phyloP scores from a whole-genome alignment of 2,888 invertebrate genomes.

The Caenorhabditis doughertyi region DNA sequence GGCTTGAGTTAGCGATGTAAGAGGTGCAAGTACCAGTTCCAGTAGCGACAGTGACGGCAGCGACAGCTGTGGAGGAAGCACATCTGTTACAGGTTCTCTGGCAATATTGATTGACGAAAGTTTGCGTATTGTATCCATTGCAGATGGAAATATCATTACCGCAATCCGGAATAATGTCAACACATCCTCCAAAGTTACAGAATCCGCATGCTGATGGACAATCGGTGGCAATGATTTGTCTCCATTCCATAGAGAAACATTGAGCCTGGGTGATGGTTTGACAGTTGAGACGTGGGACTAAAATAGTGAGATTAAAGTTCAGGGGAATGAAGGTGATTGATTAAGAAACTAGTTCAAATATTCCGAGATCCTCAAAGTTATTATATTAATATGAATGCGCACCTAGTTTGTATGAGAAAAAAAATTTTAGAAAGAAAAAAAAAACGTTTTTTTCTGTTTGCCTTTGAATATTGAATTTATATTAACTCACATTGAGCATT shows the following conservation, averaged over 20 bases:
- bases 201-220: constrained; percentile 66
- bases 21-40: constrained; percentile 23
- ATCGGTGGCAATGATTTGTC: constrained; percentile 58
- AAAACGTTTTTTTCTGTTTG: too few relatives aligned
- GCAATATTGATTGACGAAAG: constrained; percentile 64
- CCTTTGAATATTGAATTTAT: too few relatives aligned
- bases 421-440: not conserved
- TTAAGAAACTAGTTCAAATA: too few relatives aligned
- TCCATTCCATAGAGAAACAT: constrained; percentile 59
- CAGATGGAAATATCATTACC: constrained; percentile 49
- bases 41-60: not conserved
- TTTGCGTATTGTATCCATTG: constrained; percentile 30
- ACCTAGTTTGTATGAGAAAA: too few relatives aligned
- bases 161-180: constrained; percentile 60
- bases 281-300: constrained; percentile 53
- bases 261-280: constrained; percentile 50
- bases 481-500: constrained; percentile 57
- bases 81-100: constrained; percentile 68
- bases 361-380: too few relatives aligned
- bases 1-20: constrained; percentile 30
- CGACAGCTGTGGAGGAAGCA: constrained; percentile 28
- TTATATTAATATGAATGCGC: too few relatives aligned
- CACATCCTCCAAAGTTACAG: constrained; percentile 62
- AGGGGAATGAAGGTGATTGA: too few relatives aligned
- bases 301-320: not conserved